Evolutionary conservation across 2,797 vertebrate species (phyloP).

Genomic region (Microctenopoma steveboyesi): DNA sequence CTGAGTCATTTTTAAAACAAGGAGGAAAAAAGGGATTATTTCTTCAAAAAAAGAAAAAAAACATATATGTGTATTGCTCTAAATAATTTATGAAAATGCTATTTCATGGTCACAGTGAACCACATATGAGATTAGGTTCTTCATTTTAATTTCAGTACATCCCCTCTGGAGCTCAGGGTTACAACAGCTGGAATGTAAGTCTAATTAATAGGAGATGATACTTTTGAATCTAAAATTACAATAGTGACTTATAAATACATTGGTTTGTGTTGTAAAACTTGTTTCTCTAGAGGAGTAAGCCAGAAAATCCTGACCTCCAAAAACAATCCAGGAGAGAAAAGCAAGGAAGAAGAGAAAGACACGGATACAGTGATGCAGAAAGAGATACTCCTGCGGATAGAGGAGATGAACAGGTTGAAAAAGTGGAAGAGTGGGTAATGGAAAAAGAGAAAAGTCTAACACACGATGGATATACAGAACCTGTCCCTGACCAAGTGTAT

Average conservation of each 20-base stretch:
- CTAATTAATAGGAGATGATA: not conserved
- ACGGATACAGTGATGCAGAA: conserved; percentile 35
- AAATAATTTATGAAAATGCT: conserved; percentile 27
- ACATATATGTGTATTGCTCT: not conserved
- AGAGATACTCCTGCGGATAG: conserved; percentile 1
- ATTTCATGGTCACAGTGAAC: conserved; percentile 15
- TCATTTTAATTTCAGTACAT: conserved; percentile 67
- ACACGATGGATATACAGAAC: conserved; percentile 18
- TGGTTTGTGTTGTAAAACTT: conserved; percentile 11
- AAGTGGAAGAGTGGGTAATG: conserved; percentile 26
- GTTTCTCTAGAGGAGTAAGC: conserved; percentile 62
- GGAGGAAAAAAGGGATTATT: too few species aligned
- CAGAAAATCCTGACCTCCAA: conserved; percentile 40
- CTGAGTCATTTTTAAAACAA: too few species aligned
- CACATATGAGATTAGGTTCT: conserved; percentile 9
- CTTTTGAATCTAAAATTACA: not conserved
- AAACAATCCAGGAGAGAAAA: conserved; percentile 4
- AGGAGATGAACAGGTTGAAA: conserved; percentile 29
- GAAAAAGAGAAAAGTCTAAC: conserved; percentile 24
- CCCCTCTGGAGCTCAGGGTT: conserved; percentile 75
- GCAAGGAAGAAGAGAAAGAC: conserved; percentile 12
- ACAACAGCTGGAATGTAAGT: conserved; percentile 77
- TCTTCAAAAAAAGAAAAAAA: too few species aligned
- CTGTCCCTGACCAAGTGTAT: conserved; percentile 28
- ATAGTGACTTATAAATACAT: conserved; percentile 5